Evolutionary conservation across 1,140 invertebrate species (phyloP).

Genomic region (Danaus melanippus): DNA sequence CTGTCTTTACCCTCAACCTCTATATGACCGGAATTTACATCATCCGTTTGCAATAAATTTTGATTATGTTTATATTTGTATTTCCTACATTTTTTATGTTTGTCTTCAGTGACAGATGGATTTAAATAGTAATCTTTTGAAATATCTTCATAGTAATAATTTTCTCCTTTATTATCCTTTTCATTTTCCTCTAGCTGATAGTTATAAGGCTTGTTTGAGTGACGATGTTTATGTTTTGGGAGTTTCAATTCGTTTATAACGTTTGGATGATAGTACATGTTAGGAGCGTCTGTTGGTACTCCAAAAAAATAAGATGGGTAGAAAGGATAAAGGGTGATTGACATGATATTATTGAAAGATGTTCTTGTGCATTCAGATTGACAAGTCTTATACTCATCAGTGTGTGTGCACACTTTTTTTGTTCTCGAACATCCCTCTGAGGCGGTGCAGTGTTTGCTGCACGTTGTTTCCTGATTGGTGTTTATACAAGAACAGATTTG

Average conservation of each 20-base stretch:
- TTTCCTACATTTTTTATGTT: conserved; percentile 9
- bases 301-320: conserved; percentile 23
- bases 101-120: too few species aligned
- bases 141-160: conserved; percentile 9
- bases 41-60: conserved; percentile 6
- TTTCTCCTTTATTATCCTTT: conserved; percentile 7
- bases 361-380: conserved; percentile 24
- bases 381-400: conserved; percentile 1
- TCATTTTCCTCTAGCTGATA: conserved; percentile 14
- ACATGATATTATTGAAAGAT: conserved; percentile 1
- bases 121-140: background rate
- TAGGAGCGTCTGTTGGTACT: conserved; percentile 14
- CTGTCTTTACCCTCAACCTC: conserved; percentile 22
- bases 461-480: conserved; percentile 19
- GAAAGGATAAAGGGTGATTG: conserved; percentile 19
- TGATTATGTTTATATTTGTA: conserved; percentile 12
- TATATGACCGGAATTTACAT: conserved; percentile 14
- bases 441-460: conserved; percentile 19
- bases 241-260: conserved; percentile 19
- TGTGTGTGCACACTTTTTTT: conserved; percentile 15
- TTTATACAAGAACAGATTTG: conserved; percentile 32
- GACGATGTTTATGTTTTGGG: conserved; percentile 20
- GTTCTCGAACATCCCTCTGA: background rate
- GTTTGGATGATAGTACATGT: conserved; percentile 23
- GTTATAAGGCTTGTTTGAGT: conserved; percentile 19